phyloP scores from a whole-genome alignment of 2,113 vertebrate genomes.

The Blennius ocellaris region DNA sequence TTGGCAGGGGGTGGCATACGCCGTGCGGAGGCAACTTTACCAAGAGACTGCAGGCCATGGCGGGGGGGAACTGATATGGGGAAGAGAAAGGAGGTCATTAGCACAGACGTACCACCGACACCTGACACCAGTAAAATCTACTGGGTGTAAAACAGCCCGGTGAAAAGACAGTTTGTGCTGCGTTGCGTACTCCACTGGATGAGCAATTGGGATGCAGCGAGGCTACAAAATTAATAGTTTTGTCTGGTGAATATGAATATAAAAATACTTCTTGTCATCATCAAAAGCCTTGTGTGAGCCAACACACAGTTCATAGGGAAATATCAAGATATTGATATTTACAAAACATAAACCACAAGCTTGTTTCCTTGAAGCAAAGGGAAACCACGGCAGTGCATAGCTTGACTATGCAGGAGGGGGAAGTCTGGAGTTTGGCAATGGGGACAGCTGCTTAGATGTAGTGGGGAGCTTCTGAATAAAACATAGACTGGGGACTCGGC shows the following conservation, averaged over 20 bases:
- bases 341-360: conserved; percentile 48
- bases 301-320: conserved; percentile 21
- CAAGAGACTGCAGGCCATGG: conserved; percentile 98
- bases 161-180: conserved; percentile 1
- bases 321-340: conserved; percentile 23
- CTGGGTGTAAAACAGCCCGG: neutral
- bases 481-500: conserved; percentile 54
- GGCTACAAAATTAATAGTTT: neutral
- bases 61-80: conserved; percentile 88
- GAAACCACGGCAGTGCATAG: conserved; percentile 40
- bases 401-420: conserved; percentile 27
- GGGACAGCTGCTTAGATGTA: conserved; percentile 68
- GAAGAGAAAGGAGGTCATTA: conserved; percentile 44
- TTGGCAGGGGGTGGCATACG: conserved; percentile 96
- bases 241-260: conserved; percentile 21
- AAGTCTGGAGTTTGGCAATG: conserved; percentile 37
- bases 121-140: conserved; percentile 38
- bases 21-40: conserved; percentile 96
- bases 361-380: conserved; percentile 41
- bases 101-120: conserved; percentile 55
- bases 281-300: conserved; percentile 20
- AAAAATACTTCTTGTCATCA: neutral
- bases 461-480: conserved; percentile 73
- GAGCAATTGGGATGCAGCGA: conserved; percentile 24
- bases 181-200: conserved; percentile 23